A percentile compares a stretch with the other conserved stretches of the same genome.
Conservation (phyloP, 2,888 invertebrate genomes). For the Aphrophora alni region DNA sequence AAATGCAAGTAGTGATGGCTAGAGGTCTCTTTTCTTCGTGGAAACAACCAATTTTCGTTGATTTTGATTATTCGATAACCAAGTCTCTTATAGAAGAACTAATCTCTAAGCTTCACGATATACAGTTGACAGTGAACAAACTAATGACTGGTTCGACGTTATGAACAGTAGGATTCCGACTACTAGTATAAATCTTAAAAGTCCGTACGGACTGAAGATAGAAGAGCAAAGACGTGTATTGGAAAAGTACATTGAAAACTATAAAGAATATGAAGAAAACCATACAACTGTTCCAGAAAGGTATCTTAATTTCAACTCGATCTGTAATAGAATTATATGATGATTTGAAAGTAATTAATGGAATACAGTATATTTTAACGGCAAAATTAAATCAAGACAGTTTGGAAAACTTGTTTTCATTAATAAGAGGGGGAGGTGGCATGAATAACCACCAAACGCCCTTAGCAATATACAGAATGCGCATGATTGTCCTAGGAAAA, state of each 20-base stretch:
- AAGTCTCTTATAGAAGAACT: background rate
- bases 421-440: background rate
- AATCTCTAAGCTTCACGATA: background rate
- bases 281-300: too few relatives aligned
- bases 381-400: background rate
- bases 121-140: background rate
- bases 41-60: conserved; percentile 13
- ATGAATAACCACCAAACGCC: background rate
- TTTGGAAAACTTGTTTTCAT: too few relatives aligned
- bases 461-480: background rate
- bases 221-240: too few relatives aligned
- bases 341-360: background rate
- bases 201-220: too few relatives aligned
- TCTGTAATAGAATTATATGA: background rate
- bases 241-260: background rate
- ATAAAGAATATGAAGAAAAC: background rate
- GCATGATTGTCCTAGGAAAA: background rate
- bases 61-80: background rate
- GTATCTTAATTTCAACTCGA: too few relatives aligned
- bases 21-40: background rate
- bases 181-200: too few relatives aligned
- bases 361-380: background rate
- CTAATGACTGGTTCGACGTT: background rate
- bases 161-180: background rate
- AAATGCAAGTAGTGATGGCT: too few relatives aligned